Conservation (phyloP, 2,113 vertebrate genomes). For the Petrocephalus microphthalmus region DNA sequence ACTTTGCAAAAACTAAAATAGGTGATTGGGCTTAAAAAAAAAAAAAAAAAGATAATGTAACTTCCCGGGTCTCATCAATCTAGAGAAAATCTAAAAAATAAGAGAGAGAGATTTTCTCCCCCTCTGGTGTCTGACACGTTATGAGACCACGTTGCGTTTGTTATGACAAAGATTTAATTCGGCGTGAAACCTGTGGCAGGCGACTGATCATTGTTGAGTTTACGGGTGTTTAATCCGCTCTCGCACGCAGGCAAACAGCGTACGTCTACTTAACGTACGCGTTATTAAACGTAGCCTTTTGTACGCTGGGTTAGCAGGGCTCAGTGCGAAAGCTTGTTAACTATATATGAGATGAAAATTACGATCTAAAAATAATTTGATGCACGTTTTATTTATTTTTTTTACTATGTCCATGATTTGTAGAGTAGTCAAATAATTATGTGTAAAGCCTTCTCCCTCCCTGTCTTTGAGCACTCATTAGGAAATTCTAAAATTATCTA, state of each 20-base stretch:
- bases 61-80: background rate
- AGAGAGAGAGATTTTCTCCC: background rate
- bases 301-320: background rate
- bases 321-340: background rate
- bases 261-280: background rate
- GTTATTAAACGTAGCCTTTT: background rate
- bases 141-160: background rate
- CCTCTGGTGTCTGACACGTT: background rate
- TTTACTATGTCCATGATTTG: background rate
- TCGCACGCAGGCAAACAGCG: background rate
- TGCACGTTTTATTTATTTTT: background rate
- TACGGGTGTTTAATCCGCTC: background rate
- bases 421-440: background rate
- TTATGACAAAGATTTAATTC: constrained; percentile 24
- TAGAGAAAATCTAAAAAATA: background rate
- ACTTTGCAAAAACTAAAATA: background rate
- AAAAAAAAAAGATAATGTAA: background rate
- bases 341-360: background rate
- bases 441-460: background rate
- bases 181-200: constrained; percentile 3
- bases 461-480: background rate
- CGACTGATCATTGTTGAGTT: background rate
- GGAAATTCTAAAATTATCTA: background rate
- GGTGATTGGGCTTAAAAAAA: background rate
- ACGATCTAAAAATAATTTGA: background rate